These are phyloP conservation scores for Bombyx huttoni DNA, from an alignment of 2,888 invertebrate species.

Conservation along the genomic window DNA sequence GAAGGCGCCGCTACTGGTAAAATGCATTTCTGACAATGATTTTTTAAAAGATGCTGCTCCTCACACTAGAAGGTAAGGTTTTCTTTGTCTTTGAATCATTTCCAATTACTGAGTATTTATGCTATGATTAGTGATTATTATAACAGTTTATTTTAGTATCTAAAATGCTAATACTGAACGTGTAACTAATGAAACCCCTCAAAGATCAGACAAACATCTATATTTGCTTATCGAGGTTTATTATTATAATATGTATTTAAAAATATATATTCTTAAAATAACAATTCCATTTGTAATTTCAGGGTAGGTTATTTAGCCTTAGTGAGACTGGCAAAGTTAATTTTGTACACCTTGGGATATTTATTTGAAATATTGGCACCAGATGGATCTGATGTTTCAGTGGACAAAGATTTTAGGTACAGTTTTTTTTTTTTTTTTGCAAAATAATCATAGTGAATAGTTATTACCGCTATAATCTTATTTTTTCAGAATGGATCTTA, in stretches of 20 bases:
- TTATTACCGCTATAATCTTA: conserved; percentile 6
- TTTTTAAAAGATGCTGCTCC: conserved; percentile 61
- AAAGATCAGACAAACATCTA: too few relatives aligned
- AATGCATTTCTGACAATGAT: conserved; percentile 59
- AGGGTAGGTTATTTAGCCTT: conserved; percentile 91
- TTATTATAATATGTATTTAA: too few relatives aligned
- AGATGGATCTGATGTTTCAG: conserved; percentile 53
- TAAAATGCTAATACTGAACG: too few relatives aligned
- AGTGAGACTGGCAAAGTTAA: conserved; percentile 89
- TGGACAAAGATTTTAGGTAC: conserved; percentile 55
- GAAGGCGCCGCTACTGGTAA: conserved; percentile 63
- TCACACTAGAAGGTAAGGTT: conserved; percentile 53
- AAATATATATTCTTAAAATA: too few relatives aligned
- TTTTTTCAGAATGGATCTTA: conserved; percentile 60
- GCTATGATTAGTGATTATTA: too few relatives aligned
- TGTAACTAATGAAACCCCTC: too few relatives aligned
- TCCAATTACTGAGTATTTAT: background rate
- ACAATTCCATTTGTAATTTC: conserved; percentile 19
- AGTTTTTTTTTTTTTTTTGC: conserved; percentile 5
- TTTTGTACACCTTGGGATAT: conserved; percentile 89
- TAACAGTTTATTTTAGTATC: too few relatives aligned
- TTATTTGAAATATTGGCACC: conserved; percentile 77
- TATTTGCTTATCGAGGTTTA: too few relatives aligned
- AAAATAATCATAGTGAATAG: background rate
- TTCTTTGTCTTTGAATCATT: background rate